Percentiles rank a stretch among this genome's conserved stretches.
Evolutionary conservation across 92 coral and sea anemone species (phyloP).

Genomic region (Bergia sp.): DNA sequence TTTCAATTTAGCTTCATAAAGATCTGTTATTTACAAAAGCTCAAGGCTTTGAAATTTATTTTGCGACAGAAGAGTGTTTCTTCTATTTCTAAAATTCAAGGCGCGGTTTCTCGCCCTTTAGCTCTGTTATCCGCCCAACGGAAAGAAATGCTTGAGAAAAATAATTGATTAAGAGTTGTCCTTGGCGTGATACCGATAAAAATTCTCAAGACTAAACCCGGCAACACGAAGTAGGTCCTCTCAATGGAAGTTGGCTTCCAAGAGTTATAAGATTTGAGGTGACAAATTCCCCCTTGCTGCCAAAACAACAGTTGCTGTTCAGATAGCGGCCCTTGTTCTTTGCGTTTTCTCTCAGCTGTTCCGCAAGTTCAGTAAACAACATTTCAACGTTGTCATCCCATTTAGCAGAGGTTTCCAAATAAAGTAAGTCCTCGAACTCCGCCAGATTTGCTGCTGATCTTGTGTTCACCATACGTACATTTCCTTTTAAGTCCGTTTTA

Average conservation of each 20-base stretch:
- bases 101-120: constrained; percentile 36
- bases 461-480: constrained; percentile 85
- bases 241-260: constrained; percentile 59
- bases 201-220: constrained; percentile 41
- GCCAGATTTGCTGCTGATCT: constrained; percentile 96
- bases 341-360: constrained; percentile 91
- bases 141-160: constrained; percentile 14
- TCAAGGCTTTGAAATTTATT: constrained; percentile 3
- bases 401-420: constrained; percentile 95
- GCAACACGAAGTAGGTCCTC: constrained; percentile 54
- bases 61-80: constrained; percentile 7
- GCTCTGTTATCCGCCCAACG: constrained; percentile 29
- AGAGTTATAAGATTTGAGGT: constrained; percentile 58
- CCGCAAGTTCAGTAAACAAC: constrained; percentile 89
- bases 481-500: constrained; percentile 95
- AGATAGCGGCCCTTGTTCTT: constrained; percentile 60
- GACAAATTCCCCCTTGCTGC: constrained; percentile 49
- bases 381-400: constrained; percentile 96
- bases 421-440: constrained; percentile 94
- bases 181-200: not conserved
- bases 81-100: not conserved
- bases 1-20: constrained; percentile 26
- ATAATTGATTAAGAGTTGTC: not conserved
- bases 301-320: constrained; percentile 31
- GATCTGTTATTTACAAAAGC: constrained; percentile 34